These are phyloP conservation scores for Periophthalmodon schlosseri DNA, from an alignment of 2,113 vertebrate genomes.

Conservation along the genomic window DNA sequence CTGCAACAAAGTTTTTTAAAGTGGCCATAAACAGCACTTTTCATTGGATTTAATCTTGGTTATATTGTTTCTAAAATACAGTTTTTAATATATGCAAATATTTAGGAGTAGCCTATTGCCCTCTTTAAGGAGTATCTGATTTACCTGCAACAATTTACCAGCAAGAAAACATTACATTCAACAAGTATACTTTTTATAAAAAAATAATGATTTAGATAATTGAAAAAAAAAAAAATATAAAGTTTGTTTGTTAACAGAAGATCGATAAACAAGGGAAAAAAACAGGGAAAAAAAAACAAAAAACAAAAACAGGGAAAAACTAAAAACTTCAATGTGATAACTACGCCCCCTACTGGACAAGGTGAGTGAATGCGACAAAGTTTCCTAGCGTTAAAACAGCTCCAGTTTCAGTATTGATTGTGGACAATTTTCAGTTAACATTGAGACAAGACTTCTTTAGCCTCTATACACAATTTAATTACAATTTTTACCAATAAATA, in stretches of 20 bases:
- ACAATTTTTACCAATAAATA: neutral
- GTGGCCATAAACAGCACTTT: neutral
- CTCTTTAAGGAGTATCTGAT: neutral
- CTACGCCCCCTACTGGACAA: neutral
- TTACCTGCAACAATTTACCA: neutral
- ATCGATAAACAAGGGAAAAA: no score
- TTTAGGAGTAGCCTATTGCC: neutral
- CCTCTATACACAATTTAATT: neutral
- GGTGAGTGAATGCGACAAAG: neutral
- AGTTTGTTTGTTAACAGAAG: neutral
- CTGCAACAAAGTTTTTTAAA: conserved; percentile 8
- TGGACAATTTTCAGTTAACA: neutral
- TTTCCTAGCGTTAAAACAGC: neutral
- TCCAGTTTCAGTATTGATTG: neutral
- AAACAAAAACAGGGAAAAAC: no score
- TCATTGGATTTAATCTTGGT: neutral
- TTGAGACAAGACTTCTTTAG: neutral
- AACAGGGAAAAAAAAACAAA: no score
- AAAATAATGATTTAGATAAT: neutral
- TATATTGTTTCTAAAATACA: neutral
- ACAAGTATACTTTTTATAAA: neutral
- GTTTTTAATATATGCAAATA: neutral
- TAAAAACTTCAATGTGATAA: neutral
- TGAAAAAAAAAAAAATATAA: neutral
- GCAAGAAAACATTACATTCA: neutral